Base-by-base conservation (phyloP, 2,113 vertebrate genomes). In the Hirundichthys speculiger region DNA sequence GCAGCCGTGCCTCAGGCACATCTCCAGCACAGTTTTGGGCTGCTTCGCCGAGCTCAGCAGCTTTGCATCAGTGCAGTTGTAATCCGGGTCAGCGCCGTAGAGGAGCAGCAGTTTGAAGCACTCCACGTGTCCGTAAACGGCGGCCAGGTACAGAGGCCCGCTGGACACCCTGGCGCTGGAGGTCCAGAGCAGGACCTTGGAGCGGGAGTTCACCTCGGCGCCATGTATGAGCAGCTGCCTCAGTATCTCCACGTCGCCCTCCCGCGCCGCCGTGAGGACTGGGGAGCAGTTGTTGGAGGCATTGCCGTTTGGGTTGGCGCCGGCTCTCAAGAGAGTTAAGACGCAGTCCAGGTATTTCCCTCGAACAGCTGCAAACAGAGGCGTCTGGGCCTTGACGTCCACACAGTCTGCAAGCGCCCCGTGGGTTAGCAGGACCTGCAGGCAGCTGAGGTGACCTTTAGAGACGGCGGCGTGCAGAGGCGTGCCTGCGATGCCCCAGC, bases 121-220 rank as follows among this genome's bases (percentile, higher is more conserved):
- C 60, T 97, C 94, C 58, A 98, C 89, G 19, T 98, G 96, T 25
- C 94, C 93, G 0, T 99, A 98, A 40, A 92, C 91, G 0, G 95
- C 95, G 0, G 96, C 93, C 6, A 99, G 90, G 84, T 98, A 98
- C 5, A 99, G 93, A 0, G 97, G 96, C 4, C 97, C 97, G 0
- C 95, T 94, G 58, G 93, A 95, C 8, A 93, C 87, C 21, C 91
- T 87, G 0, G 93, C 86, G 7, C 90, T 92, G 4, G 92, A 92
- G 0, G 93, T 93, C 95, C 95, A 97, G n/a, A 94, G 84, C 0
- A 93, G 91, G 40, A 95, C 57, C 43, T 95, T 93, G 0, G 93
- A 91, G 6, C 88, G 86, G 10, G 91, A 90, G 55, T 94, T 92
- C 2, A 91, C 91, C 49, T 93, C 91, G 0, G 92, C 96, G 0